These are phyloP conservation scores for Ypsolopha sequella DNA, from an alignment of 2,888 invertebrate species.

Conservation along the genomic window DNA sequence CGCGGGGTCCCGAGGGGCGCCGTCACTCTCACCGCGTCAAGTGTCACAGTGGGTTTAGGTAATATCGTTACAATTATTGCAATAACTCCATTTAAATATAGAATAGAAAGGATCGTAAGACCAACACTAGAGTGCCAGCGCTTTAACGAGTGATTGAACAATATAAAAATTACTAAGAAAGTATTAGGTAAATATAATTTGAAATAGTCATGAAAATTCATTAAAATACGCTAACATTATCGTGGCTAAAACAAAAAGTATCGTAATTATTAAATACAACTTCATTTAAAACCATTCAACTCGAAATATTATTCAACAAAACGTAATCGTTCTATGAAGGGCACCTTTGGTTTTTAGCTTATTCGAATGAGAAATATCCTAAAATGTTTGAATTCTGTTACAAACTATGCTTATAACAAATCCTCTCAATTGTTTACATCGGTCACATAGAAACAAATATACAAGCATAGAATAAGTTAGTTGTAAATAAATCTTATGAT, in stretches of 20 bases:
- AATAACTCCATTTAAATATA: conserved; percentile 43
- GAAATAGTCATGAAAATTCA: conserved; percentile 64
- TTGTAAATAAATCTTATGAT: conserved; percentile 68
- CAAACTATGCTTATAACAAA: conserved; percentile 62
- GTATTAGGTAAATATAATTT: conserved; percentile 69
- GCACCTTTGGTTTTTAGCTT: conserved; percentile 91
- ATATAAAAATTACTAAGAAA: conserved; percentile 66
- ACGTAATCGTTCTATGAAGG: conserved; percentile 76
- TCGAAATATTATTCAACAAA: conserved; percentile 68
- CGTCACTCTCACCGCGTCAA: conserved; percentile 20
- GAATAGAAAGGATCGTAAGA: conserved; percentile 47
- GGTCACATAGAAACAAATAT: conserved; percentile 55
- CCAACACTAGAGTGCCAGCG: conserved; percentile 69
- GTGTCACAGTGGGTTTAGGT: conserved; percentile 12
- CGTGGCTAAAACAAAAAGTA: conserved; percentile 65
- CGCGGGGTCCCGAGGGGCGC: conserved; percentile 21
- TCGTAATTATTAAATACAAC: conserved; percentile 63
- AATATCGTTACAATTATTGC: conserved; percentile 36
- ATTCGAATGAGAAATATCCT: conserved; percentile 71
- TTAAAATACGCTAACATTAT: conserved; percentile 64
- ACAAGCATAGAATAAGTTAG: conserved; percentile 58
- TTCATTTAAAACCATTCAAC: conserved; percentile 66
- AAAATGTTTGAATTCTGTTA: conserved; percentile 65
- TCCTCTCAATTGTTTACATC: conserved; percentile 58
- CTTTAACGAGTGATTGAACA: conserved; percentile 67